Evolutionary conservation across 2,113 vertebrate genomes (phyloP), one percentile per base, ranked within the genome.

Genomic region (Spea bombifrons): DNA sequence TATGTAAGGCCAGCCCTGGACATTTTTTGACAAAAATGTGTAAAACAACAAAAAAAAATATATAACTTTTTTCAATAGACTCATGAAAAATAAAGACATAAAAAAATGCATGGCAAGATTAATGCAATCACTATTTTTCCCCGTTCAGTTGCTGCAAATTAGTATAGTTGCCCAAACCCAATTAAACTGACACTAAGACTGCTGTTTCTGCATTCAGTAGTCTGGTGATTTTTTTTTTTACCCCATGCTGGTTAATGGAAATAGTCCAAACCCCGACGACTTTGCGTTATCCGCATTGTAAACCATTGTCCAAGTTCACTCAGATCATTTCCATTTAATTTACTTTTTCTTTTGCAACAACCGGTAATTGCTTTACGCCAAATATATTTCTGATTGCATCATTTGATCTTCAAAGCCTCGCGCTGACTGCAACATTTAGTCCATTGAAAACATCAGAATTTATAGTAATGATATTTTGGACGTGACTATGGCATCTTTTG

Each of bases 221-320:
- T 45, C 15, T 16, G 55, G 43, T 48, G 52, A 71, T 43, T 45
- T 64, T 61, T 7, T 68, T 43, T 49, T 66, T 67, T 3, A 67
- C 47, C 10, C 7, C 73, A 79, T 71, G 64, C 30, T 30, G 2
- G 30, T 30, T 71, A 0, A 81, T 86, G 71, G 77, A 15, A 15
- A 80, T 1, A 2, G 71, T 55, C 45, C 8, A 73, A 13, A 5
- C 77, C 73, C 48, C 50, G 44, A 75, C 17, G 59, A 44, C 13
- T 44, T 55, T 81, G 73, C 71, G 30, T 66, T 76, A 66, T 71
- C 84, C 75, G 75, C 73, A 73, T 84, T 66, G 3, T 71, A 30
- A 30, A 30, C 30, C 30, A 16, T 30, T 43, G 5, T 77, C 55
- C 76, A 48, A 63, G 17, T 15, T 1, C 17, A 44, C 15, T 59